Base-by-base conservation (phyloP, 2,113 vertebrate genomes). In the Falcunculus frontatus region DNA sequence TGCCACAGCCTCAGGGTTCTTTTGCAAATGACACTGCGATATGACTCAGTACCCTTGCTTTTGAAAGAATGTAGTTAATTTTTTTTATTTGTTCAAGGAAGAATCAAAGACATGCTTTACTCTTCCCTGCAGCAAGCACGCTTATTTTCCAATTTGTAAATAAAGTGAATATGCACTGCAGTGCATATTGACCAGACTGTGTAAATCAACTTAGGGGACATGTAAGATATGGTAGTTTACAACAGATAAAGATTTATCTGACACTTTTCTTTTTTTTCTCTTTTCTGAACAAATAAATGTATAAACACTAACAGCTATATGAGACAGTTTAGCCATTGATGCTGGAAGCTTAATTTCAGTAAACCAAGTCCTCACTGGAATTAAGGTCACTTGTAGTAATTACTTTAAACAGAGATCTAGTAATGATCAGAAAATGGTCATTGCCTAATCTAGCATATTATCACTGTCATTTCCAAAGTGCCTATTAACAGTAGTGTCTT, bases 91-190 rank as follows among this genome's bases (percentile, higher is more conserved):
- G 49, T 87, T 79, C 53, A 70, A 67, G 76, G 44, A 90, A 96
- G 33, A 92, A 87, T 55, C 42, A 78, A 87, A 91, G 59, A 47
- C 21, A 29, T 50, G 20, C 49, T 84, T 88, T 83, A 77, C 35
- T 70, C 26, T 90, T 85, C 72, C 83, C 72, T 77, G 59, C 20
- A 94, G 92, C 85, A 83, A 84, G 18, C 10, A 27, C 27, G 32
- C 8, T 32, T 82, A 82, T 95, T 95, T 95, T 92, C 85, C 52
- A 90, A 74, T 92, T 93, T 87, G 35, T 80, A 94, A 93, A 93
- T 84, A 90, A 88, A 84, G 49, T 3, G 1, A 67, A 73, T 93
- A 84, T 75, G n/a, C n/a, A 78, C 76, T 67, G 44, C 23, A 56
- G 77, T 29, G n/a, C 44, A 16, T 56, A 87, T 90, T 90, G 92